Base-by-base conservation (phyloP, 2,113 vertebrate species). In the Platichthys flesus region DNA sequence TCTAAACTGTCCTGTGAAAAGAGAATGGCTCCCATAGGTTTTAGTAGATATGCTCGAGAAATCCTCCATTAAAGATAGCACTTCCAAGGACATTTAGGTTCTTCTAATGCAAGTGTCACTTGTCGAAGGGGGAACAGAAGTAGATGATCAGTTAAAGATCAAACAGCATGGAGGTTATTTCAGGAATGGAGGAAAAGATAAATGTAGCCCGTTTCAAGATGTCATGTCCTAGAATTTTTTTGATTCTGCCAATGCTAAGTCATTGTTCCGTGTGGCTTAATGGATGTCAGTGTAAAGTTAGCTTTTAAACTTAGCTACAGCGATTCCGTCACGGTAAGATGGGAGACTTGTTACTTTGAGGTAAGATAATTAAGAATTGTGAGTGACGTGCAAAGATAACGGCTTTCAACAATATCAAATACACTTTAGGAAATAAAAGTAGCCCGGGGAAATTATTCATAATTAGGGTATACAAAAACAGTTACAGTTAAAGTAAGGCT, bases 151-250 rank as follows among this genome's bases (percentile, higher is more conserved):
- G 14, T 52, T 28, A 62, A 60, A 28, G 9, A 23, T 40, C 57
- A 40, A 57, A 51, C 15, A 8, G 31, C 26, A 42, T 5, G 3
- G 37, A 5, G 5, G 35, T 51, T 68, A 21, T 42, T 68, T 61
- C 24, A 40, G 4, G 45, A 47, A 47, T 18, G 14, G 16, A 68
- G 51, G 20, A 23, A 59, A 55, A 16, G 20, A 47, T 51, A 13
- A 54, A 49, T 42, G 1, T 58, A 42, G 18, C 28, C 59, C 20
- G 6, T 52, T 52, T 28, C 49, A 24, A n/a, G 24, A 35, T 37
- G 59, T 47, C 18, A 71, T 37, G 71, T 49, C 40, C 9, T 20
- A 59, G 64, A 37, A 54, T 78, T 68, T 24, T 40, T 24, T 78
- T 14, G 40, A 67, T 1, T 51, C 10, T 55, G 9, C 23, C 52